Conservation (phyloP, 2,113 vertebrate species). For the Platichthys stellatus region DNA sequence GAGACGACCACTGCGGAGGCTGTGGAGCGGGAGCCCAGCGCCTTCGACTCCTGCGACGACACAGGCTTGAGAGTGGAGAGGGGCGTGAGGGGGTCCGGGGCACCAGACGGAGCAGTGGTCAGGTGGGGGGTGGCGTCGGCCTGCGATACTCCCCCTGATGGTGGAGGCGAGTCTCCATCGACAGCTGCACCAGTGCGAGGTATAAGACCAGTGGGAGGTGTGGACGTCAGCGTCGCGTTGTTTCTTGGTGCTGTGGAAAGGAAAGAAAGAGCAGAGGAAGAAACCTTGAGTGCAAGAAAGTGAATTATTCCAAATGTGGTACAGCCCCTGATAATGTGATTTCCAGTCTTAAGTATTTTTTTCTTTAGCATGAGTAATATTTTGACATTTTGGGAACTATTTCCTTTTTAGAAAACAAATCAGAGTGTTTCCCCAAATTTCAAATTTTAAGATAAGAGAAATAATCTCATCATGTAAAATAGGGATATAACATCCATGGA, state of each 20-base stretch:
- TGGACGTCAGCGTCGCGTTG: conserved; percentile 19
- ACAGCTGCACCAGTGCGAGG: conserved; percentile 33
- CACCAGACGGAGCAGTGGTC: conserved; percentile 56
- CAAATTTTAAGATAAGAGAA: too few species aligned
- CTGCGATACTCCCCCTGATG: conserved; percentile 60
- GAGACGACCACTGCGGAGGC: conserved; percentile 66
- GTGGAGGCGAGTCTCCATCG: conserved; percentile 17
- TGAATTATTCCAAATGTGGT: neutral
- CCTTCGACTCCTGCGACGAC: conserved; percentile 57
- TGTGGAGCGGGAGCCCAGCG: conserved; percentile 59
- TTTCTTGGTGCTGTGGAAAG: conserved; percentile 62
- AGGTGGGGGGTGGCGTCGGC: conserved; percentile 52
- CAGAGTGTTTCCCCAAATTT: too few species aligned
- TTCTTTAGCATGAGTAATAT: too few species aligned
- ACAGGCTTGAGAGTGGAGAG: conserved; percentile 55
- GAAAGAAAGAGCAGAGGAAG: neutral
- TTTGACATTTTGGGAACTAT: too few species aligned
- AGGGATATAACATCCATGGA: too few species aligned
- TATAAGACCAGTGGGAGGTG: conserved; percentile 14
- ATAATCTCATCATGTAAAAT: too few species aligned
- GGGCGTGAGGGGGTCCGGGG: conserved; percentile 52
- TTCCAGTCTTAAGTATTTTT: too few species aligned
- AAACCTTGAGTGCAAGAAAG: neutral
- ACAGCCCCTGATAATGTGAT: too few species aligned
- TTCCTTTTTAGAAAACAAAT: too few species aligned